phyloP scores from a whole-genome alignment of 2,888 invertebrate genomes.

The Chrysolina oricalcia region DNA sequence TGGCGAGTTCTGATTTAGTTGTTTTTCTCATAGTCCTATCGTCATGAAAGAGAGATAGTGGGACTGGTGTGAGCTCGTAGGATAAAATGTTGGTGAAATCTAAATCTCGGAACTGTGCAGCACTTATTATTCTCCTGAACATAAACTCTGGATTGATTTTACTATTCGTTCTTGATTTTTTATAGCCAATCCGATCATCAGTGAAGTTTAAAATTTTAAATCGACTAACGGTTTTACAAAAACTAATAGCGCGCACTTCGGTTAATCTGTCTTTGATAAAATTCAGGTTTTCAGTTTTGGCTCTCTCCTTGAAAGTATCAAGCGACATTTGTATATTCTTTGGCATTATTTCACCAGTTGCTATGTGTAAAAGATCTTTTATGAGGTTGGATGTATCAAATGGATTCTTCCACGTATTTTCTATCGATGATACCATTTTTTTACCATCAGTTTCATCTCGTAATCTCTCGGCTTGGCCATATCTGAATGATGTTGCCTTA shows the following conservation, averaged over 20 bases:
- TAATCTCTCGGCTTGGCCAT: conserved; percentile 12
- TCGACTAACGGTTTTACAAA: conserved; percentile 9
- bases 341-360: too few relatives aligned
- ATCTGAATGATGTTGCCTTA: conserved; percentile 4
- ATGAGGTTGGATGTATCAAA: conserved; percentile 8
- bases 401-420: conserved; percentile 7
- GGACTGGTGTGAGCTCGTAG: conserved; percentile 12
- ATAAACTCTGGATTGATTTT: too few relatives aligned
- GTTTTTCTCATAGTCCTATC: conserved; percentile 12
- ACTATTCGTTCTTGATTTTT: too few relatives aligned
- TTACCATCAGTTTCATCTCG: conserved; percentile 9
- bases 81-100: too few relatives aligned
- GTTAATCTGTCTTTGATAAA: conserved; percentile 9
- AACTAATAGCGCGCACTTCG: too few relatives aligned
- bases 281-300: conserved; percentile 7
- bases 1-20: conserved; percentile 4
- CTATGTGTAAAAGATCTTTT: conserved; percentile 4
- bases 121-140: too few relatives aligned
- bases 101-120: too few relatives aligned
- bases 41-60: conserved; percentile 4
- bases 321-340: too few relatives aligned
- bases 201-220: too few relatives aligned
- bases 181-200: too few relatives aligned
- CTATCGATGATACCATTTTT: conserved; percentile 9
- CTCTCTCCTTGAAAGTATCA: conserved; percentile 3